Conservation (phyloP, 37 sponge, comb jelly and placozoan genomes). For the Corticium candelabrum region DNA sequence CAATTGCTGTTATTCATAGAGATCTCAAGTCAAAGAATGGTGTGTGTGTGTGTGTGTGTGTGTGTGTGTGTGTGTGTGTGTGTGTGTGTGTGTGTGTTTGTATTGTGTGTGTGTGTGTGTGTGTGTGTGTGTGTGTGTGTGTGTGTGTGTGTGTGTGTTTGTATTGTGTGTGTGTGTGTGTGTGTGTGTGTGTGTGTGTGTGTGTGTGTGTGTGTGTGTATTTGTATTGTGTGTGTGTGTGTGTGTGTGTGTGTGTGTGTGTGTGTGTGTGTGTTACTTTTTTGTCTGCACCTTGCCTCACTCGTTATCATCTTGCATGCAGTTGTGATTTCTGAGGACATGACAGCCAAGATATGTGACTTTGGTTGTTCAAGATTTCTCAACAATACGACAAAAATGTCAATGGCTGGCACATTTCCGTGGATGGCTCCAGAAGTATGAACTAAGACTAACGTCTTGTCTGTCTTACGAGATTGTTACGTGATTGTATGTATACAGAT, state of each 20-base stretch:
- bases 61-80: slow-evolving; percentile 23
- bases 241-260: no score
- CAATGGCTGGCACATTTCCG: slow-evolving; percentile 79
- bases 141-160: neutral
- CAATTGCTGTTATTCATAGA: slow-evolving; percentile 74
- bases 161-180: no score
- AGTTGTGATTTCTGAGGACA: slow-evolving; percentile 68
- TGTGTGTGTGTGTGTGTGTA: slow-evolving; percentile 18
- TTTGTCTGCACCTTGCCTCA: slow-evolving; percentile 17
- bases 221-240: no score
- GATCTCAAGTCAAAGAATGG: slow-evolving; percentile 91
- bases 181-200: neutral
- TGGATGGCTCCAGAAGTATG: slow-evolving; percentile 93
- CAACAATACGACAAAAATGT: slow-evolving; percentile 58
- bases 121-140: no score
- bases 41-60: slow-evolving; percentile 25
- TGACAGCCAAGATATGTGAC: slow-evolving; percentile 69
- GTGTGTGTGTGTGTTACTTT: no score
- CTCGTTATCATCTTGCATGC: no score
- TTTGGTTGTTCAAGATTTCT: slow-evolving; percentile 88
- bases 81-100: no score
- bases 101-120: no score
- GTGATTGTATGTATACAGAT: no score
- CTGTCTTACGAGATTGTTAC: no score
- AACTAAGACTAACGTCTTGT: neutral